Evolutionary conservation across 2,797 vertebrate species (phyloP).

Genomic region (Pterois miles): DNA sequence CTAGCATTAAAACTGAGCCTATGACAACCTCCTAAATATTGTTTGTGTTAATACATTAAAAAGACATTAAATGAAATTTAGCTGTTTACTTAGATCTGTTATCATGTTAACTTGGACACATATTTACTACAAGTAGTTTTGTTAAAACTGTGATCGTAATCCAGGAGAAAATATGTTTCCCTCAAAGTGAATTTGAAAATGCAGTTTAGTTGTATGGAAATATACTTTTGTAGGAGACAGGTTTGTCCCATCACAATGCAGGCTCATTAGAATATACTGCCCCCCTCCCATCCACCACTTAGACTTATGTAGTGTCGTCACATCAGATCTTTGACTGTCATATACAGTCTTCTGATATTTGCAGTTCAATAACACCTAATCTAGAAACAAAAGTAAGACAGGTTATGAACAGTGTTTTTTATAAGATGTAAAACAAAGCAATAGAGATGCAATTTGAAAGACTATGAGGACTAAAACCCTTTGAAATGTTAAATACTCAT

Average conservation of each 20-base stretch:
- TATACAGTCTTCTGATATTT: background rate
- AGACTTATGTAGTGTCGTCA: background rate
- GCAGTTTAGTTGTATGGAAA: background rate
- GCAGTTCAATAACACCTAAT: background rate
- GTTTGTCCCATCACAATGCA: no score
- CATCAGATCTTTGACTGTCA: background rate
- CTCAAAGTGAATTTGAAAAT: background rate
- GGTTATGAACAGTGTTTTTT: background rate
- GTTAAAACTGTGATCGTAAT: background rate
- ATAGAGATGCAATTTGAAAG: constrained; percentile 6
- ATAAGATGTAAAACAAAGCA: constrained; percentile 12
- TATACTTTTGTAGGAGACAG: no score
- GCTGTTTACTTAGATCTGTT: no score
- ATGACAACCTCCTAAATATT: no score
- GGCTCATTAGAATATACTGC: no score
- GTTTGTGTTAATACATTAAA: no score
- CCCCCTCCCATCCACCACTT: no score
- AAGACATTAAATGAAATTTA: no score
- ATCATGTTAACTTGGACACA: no score
- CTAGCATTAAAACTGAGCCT: no score
- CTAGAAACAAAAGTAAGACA: constrained; percentile 7
- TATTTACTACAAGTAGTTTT: background rate
- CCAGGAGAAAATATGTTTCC: background rate
- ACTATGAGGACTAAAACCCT: constrained; percentile 20
- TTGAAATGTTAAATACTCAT: constrained; percentile 46